phyloP scores from a whole-genome alignment of 2,113 vertebrate genomes.

The Labeo catla region DNA sequence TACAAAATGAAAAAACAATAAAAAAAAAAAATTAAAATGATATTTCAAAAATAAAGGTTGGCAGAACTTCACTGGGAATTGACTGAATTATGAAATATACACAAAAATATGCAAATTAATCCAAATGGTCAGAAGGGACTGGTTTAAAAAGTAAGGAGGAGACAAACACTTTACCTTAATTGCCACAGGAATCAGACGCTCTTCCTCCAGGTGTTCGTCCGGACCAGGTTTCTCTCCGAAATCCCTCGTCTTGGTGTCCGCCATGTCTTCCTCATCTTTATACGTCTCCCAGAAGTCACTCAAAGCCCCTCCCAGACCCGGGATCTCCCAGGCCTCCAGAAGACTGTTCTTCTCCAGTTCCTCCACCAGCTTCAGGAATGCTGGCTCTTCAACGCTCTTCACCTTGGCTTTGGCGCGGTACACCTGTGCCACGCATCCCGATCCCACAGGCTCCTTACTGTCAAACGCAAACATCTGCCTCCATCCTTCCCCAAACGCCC shows the following conservation, averaged over 20 bases:
- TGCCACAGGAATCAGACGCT: constrained; percentile 84
- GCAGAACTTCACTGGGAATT: no score
- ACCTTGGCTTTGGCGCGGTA: constrained; percentile 85
- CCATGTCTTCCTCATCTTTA: constrained; percentile 50
- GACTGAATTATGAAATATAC: no score
- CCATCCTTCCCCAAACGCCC: constrained; percentile 89
- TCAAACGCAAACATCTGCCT: constrained; percentile 77
- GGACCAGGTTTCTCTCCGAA: constrained; percentile 49
- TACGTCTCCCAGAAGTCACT: constrained; percentile 65
- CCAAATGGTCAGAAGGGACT: background rate
- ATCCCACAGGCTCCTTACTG: constrained; percentile 87
- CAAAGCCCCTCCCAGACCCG: constrained; percentile 71
- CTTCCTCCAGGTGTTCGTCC: constrained; percentile 53
- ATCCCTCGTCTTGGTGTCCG: constrained; percentile 57
- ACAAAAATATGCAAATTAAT: background rate
- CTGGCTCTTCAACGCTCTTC: constrained; percentile 68
- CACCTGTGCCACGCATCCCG: constrained; percentile 93
- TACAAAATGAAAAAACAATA: no score
- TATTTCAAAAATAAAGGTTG: no score
- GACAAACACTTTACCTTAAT: constrained; percentile 81
- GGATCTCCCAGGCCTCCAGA: constrained; percentile 79
- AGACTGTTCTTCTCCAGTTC: constrained; percentile 66
- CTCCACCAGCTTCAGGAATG: constrained; percentile 63
- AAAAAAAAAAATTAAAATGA: no score
- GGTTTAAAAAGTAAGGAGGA: background rate